These are phyloP conservation scores for Argyra leucocephala DNA, from an alignment of 2,888 invertebrate genomes.

Conservation along the genomic window DNA sequence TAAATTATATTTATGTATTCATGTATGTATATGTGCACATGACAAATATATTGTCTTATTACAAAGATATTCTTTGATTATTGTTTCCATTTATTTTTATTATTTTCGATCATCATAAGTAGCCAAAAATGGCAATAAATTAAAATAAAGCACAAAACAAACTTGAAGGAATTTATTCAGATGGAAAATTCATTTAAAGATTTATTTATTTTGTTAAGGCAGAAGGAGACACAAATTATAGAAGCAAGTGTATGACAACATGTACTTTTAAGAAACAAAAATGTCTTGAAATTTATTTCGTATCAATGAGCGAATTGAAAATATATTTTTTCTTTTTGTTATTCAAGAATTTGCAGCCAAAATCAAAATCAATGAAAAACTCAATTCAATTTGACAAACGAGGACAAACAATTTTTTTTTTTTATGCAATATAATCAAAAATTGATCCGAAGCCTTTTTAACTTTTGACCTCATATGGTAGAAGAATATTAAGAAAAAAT, in stretches of 20 bases:
- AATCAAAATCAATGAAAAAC: no score
- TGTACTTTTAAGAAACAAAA: no score
- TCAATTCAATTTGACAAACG: no score
- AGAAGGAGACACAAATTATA: background rate
- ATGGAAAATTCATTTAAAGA: conserved; percentile 1
- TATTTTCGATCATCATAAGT: background rate
- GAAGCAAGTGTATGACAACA: no score
- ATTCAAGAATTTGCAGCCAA: background rate
- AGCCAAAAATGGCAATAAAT: background rate
- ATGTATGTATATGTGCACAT: background rate
- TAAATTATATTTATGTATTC: background rate
- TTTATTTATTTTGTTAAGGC: background rate
- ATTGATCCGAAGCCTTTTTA: no score
- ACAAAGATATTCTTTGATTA: background rate
- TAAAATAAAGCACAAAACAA: background rate
- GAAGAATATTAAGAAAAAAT: no score
- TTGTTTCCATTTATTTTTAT: background rate
- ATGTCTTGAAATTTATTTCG: no score
- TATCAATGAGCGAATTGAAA: no score
- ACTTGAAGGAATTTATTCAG: conserved; percentile 1
- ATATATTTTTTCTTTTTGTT: background rate
- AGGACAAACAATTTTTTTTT: no score
- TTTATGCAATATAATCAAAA: no score
- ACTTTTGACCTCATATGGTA: no score
- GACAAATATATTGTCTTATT: no score